Percentiles rank a stretch among this genome's conserved stretches.
These are phyloP conservation scores for Parazoanthus atlanticus DNA, from an alignment of 92 coral and sea anemone genomes.

Conservation along the genomic window DNA sequence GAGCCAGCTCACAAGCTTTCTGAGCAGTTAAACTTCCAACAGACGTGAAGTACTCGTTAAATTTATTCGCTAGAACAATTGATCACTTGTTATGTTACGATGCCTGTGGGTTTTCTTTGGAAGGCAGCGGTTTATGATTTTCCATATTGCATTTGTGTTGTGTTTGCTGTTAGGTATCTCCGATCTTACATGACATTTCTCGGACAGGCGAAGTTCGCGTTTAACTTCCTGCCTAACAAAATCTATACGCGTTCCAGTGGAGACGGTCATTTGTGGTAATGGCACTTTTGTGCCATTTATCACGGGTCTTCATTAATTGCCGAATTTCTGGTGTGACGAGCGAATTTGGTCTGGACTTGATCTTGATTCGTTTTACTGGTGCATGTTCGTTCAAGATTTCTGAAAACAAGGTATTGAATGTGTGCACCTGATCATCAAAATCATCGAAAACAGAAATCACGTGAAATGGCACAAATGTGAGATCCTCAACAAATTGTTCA, in stretches of 20 bases:
- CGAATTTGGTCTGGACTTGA: conserved; percentile 44
- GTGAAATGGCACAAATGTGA: conserved; percentile 61
- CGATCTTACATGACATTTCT: conserved; percentile 2
- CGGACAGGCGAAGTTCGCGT: conserved; percentile 53
- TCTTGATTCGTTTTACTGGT: conserved; percentile 40
- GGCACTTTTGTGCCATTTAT: conserved; percentile 51
- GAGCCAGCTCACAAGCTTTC: conserved; percentile 10
- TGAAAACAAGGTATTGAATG: conserved; percentile 51
- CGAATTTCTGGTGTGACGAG: conserved; percentile 25
- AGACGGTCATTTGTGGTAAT: conserved; percentile 51
- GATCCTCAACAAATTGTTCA: conserved; percentile 56
- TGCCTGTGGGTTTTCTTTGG: conserved; percentile 7
- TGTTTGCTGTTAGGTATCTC: conserved; percentile 35
- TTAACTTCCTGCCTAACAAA: conserved; percentile 62
- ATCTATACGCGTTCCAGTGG: conserved; percentile 59
- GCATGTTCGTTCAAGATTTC: conserved; percentile 48
- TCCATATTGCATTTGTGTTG: conserved; percentile 34
- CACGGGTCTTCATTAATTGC: conserved; percentile 40
- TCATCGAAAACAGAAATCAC: conserved; percentile 55
- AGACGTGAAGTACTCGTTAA: conserved; percentile 12
- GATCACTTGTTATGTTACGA: neutral
- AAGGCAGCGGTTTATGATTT: conserved; percentile 12
- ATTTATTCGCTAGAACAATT: conserved; percentile 42
- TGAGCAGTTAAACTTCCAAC: conserved; percentile 41
- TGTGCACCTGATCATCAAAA: conserved; percentile 53